Percentiles rank a stretch among this genome's conserved stretches.
phyloP scores from a whole-genome alignment of 64 coral and sea anemone species.

The Catalaphyllia jardinei region DNA sequence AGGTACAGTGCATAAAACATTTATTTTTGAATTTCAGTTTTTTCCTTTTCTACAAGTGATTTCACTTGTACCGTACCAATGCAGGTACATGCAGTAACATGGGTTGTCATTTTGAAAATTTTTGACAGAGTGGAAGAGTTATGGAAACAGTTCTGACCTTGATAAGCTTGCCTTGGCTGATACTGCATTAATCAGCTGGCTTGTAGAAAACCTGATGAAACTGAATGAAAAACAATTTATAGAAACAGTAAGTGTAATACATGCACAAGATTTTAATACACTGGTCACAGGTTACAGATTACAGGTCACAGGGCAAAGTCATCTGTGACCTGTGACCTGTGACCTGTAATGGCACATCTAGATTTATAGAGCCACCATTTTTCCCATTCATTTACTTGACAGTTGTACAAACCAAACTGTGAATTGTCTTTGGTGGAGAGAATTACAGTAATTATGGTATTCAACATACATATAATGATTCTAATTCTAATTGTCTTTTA shows the following conservation, averaged over 20 bases:
- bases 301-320: too few relatives aligned
- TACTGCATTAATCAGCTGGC: constrained; percentile 47
- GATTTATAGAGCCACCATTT: too few relatives aligned
- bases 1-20: constrained; percentile 29
- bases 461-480: neutral
- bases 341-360: too few relatives aligned
- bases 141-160: neutral
- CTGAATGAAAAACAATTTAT: constrained; percentile 7
- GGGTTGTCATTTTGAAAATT: neutral
- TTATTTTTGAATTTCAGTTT: too few relatives aligned
- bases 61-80: too few relatives aligned
- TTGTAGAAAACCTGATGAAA: constrained; percentile 67
- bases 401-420: neutral
- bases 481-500: neutral
- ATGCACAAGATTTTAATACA: too few relatives aligned
- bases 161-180: constrained; percentile 54
- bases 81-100: neutral
- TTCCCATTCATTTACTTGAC: too few relatives aligned
- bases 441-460: neutral
- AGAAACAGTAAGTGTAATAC: constrained; percentile 29
- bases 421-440: neutral
- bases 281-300: too few relatives aligned
- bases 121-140: constrained; percentile 64
- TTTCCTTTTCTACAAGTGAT: too few relatives aligned
- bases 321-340: too few relatives aligned